Conservation (phyloP, 2,797 vertebrate species). For the Etheostoma nigrum region DNA sequence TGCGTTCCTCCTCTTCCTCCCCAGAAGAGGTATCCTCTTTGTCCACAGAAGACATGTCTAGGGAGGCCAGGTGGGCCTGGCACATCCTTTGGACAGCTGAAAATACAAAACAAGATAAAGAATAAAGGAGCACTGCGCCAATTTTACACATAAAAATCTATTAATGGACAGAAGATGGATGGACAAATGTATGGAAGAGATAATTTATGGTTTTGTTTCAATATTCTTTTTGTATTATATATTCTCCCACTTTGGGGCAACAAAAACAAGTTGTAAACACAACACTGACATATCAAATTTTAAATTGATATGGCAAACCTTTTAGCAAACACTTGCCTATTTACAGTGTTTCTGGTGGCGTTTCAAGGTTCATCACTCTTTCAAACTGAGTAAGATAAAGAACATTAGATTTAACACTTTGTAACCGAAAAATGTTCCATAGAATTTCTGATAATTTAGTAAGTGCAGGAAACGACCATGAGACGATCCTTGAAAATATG, state of each 20-base stretch:
- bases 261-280: background rate
- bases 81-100: slow-evolving; percentile 92
- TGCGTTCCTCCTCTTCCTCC: slow-evolving; percentile 81
- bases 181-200: too few species aligned
- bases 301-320: too few species aligned
- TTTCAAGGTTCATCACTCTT: too few species aligned
- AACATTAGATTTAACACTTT: too few species aligned
- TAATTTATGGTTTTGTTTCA: background rate
- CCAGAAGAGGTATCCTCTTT: slow-evolving; percentile 76
- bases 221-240: background rate
- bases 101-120: slow-evolving; percentile 19
- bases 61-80: slow-evolving; percentile 89
- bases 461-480: too few species aligned
- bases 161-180: background rate
- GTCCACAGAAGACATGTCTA: slow-evolving; percentile 78
- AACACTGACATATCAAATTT: background rate
- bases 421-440: too few species aligned
- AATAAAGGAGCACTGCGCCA: background rate
- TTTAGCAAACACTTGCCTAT: too few species aligned
- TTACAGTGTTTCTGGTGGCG: too few species aligned
- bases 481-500: too few species aligned
- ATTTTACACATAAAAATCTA: slow-evolving; percentile 1
- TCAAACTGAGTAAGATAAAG: too few species aligned
- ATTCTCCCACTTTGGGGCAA: background rate
- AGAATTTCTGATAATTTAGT: too few species aligned